phyloP scores from a whole-genome alignment of 2,797 vertebrate species.

The Poecile montanus region DNA sequence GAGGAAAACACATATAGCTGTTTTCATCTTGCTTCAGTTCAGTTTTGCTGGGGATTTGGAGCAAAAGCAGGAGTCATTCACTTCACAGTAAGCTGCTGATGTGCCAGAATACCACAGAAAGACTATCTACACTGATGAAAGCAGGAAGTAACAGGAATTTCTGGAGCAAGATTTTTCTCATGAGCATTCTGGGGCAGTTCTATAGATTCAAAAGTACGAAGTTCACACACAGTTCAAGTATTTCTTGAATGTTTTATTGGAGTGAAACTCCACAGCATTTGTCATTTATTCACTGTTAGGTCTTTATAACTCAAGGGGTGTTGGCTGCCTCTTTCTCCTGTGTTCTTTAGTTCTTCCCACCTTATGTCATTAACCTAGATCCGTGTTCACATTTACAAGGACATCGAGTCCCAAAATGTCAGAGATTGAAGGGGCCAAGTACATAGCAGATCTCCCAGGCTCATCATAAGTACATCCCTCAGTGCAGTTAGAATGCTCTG shows the following conservation, averaged over 20 bases:
- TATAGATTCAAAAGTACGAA: background rate
- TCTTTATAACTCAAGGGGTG: background rate
- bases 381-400: background rate
- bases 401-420: background rate
- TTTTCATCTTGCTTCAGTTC: background rate
- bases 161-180: fast-evolving
- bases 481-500: background rate
- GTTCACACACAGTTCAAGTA: background rate
- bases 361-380: background rate
- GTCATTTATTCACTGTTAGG: background rate
- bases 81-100: background rate
- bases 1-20: background rate
- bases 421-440: background rate
- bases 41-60: background rate
- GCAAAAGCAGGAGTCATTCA: background rate
- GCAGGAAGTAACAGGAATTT: conserved; percentile 23
- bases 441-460: background rate
- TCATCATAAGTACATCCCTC: background rate
- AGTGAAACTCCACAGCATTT: background rate
- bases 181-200: background rate
- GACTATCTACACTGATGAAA: background rate
- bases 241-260: background rate
- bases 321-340: background rate
- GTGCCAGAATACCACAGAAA: background rate
- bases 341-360: fast-evolving